Conservation (phyloP, 2,888 invertebrate species). For the Hyposoter dolosus region DNA sequence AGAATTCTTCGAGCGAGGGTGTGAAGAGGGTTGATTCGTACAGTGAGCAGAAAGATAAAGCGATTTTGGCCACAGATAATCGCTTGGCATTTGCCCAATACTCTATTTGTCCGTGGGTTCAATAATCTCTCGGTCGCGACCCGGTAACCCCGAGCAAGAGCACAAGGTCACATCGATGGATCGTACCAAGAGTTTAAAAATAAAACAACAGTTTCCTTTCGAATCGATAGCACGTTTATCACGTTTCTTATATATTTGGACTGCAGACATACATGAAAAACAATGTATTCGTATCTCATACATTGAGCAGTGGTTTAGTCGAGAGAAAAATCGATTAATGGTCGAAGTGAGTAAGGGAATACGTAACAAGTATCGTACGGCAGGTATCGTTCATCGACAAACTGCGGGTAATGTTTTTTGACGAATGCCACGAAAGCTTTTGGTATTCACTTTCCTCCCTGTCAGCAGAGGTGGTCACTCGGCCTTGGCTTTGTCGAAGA, state of each 20-base stretch:
- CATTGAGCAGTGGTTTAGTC: not conserved
- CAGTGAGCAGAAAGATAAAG: not conserved
- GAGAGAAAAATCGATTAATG: constrained; percentile 49
- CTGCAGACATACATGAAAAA: not conserved
- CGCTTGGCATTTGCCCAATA: constrained; percentile 45
- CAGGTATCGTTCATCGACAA: constrained; percentile 40
- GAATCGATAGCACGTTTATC: constrained; percentile 56
- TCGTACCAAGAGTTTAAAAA: constrained; percentile 45
- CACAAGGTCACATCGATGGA: constrained; percentile 59
- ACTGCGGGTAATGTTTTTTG: constrained; percentile 77
- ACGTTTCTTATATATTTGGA: constrained; percentile 23
- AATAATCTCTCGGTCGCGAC: constrained; percentile 59
- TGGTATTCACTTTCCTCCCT: constrained; percentile 30
- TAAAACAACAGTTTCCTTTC: constrained; percentile 55
- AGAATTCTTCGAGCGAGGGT: not conserved
- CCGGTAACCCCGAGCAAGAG: constrained; percentile 60
- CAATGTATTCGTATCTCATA: not conserved
- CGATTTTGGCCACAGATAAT: constrained; percentile 35
- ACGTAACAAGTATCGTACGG: constrained; percentile 64
- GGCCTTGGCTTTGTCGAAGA: constrained; percentile 15
- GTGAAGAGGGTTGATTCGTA: not conserved
- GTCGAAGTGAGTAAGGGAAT: constrained; percentile 58
- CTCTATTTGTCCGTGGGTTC: constrained; percentile 54
- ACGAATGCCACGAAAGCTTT: constrained; percentile 54
- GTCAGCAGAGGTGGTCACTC: constrained; percentile 40